Evolutionary conservation across 2,797 vertebrate genomes (phyloP).

Genomic region (Vireo griseus): DNA sequence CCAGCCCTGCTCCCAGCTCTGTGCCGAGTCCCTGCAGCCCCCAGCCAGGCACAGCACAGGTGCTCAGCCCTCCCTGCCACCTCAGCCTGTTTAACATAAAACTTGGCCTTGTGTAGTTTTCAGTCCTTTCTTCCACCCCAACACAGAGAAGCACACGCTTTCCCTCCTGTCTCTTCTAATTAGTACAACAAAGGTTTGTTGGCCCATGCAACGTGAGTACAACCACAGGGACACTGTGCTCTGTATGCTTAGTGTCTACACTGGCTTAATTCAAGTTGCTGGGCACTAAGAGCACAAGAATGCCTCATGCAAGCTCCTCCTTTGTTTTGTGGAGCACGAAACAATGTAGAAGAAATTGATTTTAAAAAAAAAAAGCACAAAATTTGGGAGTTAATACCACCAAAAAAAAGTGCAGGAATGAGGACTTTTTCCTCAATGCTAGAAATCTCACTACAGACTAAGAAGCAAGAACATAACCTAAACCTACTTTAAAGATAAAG

Average conservation of each 20-base stretch:
- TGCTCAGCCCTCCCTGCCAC: neutral
- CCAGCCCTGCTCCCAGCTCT: neutral
- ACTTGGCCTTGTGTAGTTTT: neutral
- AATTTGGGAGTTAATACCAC: neutral
- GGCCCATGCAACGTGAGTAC: rapidly evolving
- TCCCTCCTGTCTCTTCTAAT: neutral
- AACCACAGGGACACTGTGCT: neutral
- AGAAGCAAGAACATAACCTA: neutral
- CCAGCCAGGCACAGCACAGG: rapidly evolving
- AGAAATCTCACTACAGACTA: neutral
- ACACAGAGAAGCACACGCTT: neutral
- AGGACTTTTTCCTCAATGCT: neutral
- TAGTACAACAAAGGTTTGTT: neutral
- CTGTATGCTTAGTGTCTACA: rapidly evolving
- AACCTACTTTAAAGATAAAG: neutral
- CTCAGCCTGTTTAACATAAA: neutral
- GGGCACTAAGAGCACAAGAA: neutral
- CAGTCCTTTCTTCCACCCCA: neutral
- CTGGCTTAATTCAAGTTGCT: neutral
- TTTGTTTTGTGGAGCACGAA: neutral
- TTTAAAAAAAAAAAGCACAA: rapidly evolving
- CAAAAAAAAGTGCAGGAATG: rapidly evolving
- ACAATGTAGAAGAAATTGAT: rapidly evolving
- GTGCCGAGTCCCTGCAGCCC: neutral
- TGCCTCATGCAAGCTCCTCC: neutral